Base-by-base conservation (phyloP, 2,113 vertebrate species). In the Donacobius atricapilla region DNA sequence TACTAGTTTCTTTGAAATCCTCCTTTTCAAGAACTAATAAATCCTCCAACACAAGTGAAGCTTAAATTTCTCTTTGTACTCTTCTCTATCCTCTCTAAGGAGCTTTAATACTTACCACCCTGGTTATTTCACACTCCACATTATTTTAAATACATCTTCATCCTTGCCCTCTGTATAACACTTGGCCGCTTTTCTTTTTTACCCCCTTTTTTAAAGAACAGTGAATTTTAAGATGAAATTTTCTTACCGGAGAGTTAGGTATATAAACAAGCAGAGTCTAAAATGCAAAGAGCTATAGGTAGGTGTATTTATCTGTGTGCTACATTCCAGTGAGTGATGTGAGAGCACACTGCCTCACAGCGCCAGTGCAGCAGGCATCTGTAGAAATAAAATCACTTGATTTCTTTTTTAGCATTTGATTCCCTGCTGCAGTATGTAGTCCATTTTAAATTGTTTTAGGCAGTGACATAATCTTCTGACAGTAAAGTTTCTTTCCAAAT, bases 1-100 rank as follows among this genome's bases (percentile, higher is more conserved):
- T 96, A 84, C 88, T 60, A 68, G 93, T 92, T 97, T 94, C 94
- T 97, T 93, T 96, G 90, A 96, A 96, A 94, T 94, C 86, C 90
- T 91, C 70, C 58, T 95, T 96, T 96, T 90, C 76, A 72, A 90
- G 83, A 94, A 92, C 90, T 90, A 92, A 96, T 85, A 95, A 94
- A 93, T 95, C 86, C 90, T 96, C 76, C 80, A 95, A 61, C 88
- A 94, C 58, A 88, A 95, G 65, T 33, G 65, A 92, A 91, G 86
- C 86, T 92, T 94, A 92, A 75, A 89, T 75, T 87, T 90, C 58
- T 83, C 56, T 94, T 93, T 90, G 51, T 90, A 21, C 88, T 72
- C 25, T 75, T 89, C 45, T 71, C 60, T 71, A 14, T 48, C 51
- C 48, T 83, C 68, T 75, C 75, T 68, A 53, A 95, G 94, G 65